Conservation (phyloP, 2,797 vertebrate genomes). For the Onychomys torridus region DNA sequence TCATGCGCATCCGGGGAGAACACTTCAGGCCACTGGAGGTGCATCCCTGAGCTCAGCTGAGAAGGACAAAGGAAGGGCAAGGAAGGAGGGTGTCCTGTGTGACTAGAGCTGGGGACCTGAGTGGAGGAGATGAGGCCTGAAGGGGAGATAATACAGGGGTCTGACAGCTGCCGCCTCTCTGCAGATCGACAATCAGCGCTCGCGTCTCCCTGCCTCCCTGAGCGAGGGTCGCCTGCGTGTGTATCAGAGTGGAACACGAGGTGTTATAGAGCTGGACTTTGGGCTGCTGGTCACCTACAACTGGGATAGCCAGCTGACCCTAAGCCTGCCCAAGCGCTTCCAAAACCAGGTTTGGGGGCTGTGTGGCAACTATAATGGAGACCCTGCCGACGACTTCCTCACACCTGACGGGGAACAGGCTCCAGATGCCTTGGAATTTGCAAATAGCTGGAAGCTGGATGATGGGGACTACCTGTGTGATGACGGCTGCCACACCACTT, state of each 20-base stretch:
- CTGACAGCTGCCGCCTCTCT: not conserved
- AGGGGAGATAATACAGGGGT: not conserved
- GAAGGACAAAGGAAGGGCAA: not conserved
- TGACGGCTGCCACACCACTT: conserved; percentile 85
- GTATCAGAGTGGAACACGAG: conserved; percentile 83
- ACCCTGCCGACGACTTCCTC: conserved; percentile 86
- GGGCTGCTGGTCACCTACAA: conserved; percentile 89
- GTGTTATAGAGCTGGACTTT: conserved; percentile 88
- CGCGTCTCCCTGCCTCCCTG: conserved; percentile 88
- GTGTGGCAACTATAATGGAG: conserved; percentile 91
- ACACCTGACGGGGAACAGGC: conserved; percentile 66
- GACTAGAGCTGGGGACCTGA: not conserved
- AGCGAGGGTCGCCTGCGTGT: conserved; percentile 83
- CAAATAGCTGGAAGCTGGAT: conserved; percentile 89
- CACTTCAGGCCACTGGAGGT: not conserved
- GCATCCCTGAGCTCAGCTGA: not conserved
- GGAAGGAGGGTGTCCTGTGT: not conserved
- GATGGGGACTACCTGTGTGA: conserved; percentile 85
- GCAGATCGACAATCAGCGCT: conserved; percentile 88
- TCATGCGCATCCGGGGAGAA: not conserved
- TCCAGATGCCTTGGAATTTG: conserved; percentile 83
- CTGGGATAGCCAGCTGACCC: conserved; percentile 87
- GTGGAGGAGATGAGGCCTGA: not conserved
- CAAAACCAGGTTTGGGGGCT: conserved; percentile 89
- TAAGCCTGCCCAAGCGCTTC: conserved; percentile 88